These are phyloP conservation scores for Diadophis punctatus DNA, from an alignment of 2,113 vertebrate genomes.

Conservation along the genomic window DNA sequence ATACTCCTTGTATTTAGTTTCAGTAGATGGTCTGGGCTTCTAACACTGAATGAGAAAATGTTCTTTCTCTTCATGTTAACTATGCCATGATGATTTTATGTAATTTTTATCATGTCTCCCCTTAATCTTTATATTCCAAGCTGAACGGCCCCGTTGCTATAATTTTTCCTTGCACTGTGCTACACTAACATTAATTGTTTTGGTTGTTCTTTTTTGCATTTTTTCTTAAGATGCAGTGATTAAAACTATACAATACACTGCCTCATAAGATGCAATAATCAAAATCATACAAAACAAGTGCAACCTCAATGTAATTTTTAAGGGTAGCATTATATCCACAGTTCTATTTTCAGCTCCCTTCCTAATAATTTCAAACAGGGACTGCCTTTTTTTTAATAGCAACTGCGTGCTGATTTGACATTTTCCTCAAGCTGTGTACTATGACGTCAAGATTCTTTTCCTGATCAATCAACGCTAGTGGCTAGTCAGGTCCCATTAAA, in stretches of 20 bases:
- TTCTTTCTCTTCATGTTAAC: background rate
- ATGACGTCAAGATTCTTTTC: background rate
- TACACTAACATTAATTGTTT: background rate
- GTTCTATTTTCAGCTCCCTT: background rate
- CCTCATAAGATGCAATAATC: background rate
- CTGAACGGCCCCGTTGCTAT: background rate
- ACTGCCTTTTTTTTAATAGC: background rate
- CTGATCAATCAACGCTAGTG: background rate
- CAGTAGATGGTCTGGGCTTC: background rate
- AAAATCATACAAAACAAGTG: background rate
- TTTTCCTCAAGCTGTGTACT: background rate
- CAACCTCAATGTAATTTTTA: background rate
- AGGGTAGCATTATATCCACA: background rate
- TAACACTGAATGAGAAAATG: background rate
- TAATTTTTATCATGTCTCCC: background rate
- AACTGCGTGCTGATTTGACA: background rate
- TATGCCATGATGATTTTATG: background rate
- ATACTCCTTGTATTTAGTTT: background rate
- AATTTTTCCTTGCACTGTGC: background rate
- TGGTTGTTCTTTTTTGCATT: background rate
- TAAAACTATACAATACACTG: background rate
- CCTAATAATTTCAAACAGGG: background rate
- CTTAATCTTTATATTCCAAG: background rate
- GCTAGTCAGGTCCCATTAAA: background rate
- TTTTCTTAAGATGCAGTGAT: background rate